Evolutionary conservation across 2,797 vertebrate genomes (phyloP).

Genomic region (Gallinago stenura): DNA sequence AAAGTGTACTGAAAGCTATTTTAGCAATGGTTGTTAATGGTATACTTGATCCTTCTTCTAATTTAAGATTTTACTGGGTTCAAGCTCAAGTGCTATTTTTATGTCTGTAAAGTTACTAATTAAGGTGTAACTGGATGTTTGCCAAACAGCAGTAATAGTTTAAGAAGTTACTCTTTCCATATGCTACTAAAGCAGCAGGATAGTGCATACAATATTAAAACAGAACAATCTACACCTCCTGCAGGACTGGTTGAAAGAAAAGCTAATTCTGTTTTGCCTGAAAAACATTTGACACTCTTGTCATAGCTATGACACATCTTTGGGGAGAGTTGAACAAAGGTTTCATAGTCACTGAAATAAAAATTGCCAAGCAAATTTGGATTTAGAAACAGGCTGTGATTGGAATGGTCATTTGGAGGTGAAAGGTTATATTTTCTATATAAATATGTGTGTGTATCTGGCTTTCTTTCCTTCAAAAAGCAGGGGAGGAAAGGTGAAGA

Average conservation of each 20-base stretch:
- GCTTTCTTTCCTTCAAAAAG: background rate
- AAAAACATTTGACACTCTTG: background rate
- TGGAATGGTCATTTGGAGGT: background rate
- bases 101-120: background rate
- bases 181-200: background rate
- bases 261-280: background rate
- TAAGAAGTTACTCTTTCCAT: background rate
- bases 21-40: background rate
- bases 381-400: background rate
- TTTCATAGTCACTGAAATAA: background rate
- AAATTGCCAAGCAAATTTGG: background rate
- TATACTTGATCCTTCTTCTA: background rate
- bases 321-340: background rate
- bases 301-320: background rate
- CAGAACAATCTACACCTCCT: background rate
- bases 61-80: background rate
- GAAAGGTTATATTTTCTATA: background rate
- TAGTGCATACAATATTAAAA: background rate
- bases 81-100: background rate
- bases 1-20: background rate
- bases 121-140: background rate
- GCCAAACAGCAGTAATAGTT: background rate
- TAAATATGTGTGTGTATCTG: rapidly evolving
- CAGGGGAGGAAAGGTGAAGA: background rate
- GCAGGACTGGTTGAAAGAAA: background rate